These are phyloP conservation scores for Bufotes viridis DNA, from an alignment of 2,797 vertebrate genomes.

Conservation along the genomic window DNA sequence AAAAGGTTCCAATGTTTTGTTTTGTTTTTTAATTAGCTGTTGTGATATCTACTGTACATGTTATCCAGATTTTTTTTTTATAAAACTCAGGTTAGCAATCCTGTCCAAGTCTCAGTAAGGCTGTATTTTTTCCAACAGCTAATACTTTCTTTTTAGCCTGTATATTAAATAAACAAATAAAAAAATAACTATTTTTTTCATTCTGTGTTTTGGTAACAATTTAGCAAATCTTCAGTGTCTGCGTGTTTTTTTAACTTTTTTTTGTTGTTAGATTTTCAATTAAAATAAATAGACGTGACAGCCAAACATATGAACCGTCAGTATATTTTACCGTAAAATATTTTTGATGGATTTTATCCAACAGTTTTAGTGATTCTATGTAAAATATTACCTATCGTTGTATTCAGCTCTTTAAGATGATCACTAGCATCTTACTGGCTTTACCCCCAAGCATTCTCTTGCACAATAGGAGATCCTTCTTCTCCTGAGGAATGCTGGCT, in stretches of 20 bases:
- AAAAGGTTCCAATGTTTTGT: too few relatives aligned
- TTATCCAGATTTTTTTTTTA: too few relatives aligned
- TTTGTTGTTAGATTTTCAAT: background rate
- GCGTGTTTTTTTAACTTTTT: background rate
- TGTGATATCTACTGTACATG: too few relatives aligned
- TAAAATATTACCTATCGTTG: background rate
- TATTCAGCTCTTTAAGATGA: background rate
- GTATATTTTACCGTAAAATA: background rate
- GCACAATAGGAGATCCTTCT: conserved; percentile 33
- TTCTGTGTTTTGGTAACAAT: too few relatives aligned
- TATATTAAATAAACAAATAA: too few relatives aligned
- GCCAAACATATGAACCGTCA: background rate
- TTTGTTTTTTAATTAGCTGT: too few relatives aligned
- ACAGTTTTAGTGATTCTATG: background rate
- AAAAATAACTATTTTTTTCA: too few relatives aligned
- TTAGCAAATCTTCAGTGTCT: background rate
- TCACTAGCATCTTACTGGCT: background rate
- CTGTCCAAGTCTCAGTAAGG: too few relatives aligned
- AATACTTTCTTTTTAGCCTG: too few relatives aligned
- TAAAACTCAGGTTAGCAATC: too few relatives aligned
- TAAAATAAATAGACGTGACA: background rate
- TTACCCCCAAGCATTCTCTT: conserved; percentile 1
- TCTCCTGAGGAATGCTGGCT: conserved; percentile 36
- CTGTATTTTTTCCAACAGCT: too few relatives aligned
- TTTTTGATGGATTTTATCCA: background rate